phyloP scores from a whole-genome alignment of 2,797 vertebrate genomes.

The Chiloscyllium punctatum region DNA sequence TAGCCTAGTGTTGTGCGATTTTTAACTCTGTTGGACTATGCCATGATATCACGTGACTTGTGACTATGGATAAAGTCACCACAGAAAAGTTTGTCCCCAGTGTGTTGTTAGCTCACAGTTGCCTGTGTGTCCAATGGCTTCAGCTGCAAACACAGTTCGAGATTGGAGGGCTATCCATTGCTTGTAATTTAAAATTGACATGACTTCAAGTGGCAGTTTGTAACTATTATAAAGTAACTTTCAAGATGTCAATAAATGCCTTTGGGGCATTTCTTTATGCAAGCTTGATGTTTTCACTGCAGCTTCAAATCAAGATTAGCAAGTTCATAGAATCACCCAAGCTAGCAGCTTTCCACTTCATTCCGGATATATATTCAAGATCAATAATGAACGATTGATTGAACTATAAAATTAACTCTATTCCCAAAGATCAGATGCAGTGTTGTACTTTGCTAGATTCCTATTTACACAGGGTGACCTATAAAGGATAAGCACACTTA shows the following conservation, averaged over 20 bases:
- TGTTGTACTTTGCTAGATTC: neutral
- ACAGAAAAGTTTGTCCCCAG: neutral
- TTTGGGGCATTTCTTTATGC: neutral
- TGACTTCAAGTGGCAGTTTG: neutral
- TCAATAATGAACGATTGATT: neutral
- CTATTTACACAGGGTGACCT: neutral
- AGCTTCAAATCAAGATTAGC: neutral
- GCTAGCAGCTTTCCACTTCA: neutral
- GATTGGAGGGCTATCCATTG: neutral
- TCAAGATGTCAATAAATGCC: neutral
- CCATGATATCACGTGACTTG: too few species aligned
- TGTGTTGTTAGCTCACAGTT: too few species aligned
- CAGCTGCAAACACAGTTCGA: neutral
- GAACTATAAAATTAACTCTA: neutral
- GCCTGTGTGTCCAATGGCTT: neutral
- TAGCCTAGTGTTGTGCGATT: too few species aligned
- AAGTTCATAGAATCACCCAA: neutral
- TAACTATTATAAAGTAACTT: neutral
- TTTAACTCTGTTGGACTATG: too few species aligned
- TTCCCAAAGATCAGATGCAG: constrained; percentile 4
- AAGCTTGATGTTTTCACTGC: neutral
- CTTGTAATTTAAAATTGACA: neutral
- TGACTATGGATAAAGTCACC: neutral
- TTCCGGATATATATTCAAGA: neutral
- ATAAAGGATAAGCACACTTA: neutral